Base-by-base conservation (phyloP, 1,140 invertebrate species). In the Panagrolaimus sp. region DNA sequence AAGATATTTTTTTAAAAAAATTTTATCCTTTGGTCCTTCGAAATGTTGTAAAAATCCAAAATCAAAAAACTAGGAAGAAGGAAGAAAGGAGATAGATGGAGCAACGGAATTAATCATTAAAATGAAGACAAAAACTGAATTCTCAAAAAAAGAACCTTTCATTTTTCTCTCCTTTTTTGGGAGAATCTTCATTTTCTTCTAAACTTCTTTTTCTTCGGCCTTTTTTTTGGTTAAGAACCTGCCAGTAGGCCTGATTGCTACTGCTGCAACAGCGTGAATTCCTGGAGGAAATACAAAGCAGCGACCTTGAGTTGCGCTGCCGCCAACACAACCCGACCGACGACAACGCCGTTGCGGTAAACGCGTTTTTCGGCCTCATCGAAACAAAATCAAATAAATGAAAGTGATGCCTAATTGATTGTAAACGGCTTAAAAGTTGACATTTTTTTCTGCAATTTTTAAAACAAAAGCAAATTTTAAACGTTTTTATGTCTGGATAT, bases 351-450 rank as follows among this genome's bases (percentile, higher is more conserved):
- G 52, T 58, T 58, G 52, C 52, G 52, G 52, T 58, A 58, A 58
- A 58, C 52, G 52, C 52, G 52, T 58, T 58, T 58, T 58, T 58
- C 52, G 52, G 52, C 52, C 52, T 58, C 52, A 17, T 26, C 28
- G 52, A 58, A 58, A 58, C 52, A 58, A 21, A 58, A 58, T 58
- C 52, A 58, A 58, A 58, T 58, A 58, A 58, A 58, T 28, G 52
- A 58, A 58, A 58, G 52, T 58, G 52, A 58, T 58, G 52, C 52
- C 52, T 58, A 58, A 58, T 58, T 58, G 52, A 58, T 58, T 58
- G 52, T 28, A 21, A 58, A 58, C 14, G 52, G 52, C 52, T 58
- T 58, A 58, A 52, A 58, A 58, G 21, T 26, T 58, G 52, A 58
- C n/a, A 21, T 26, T 58, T 58, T 52, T 58, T 58, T 38, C 32